Base-by-base conservation (phyloP, 1,140 invertebrate species). In the Diprion similis region DNA sequence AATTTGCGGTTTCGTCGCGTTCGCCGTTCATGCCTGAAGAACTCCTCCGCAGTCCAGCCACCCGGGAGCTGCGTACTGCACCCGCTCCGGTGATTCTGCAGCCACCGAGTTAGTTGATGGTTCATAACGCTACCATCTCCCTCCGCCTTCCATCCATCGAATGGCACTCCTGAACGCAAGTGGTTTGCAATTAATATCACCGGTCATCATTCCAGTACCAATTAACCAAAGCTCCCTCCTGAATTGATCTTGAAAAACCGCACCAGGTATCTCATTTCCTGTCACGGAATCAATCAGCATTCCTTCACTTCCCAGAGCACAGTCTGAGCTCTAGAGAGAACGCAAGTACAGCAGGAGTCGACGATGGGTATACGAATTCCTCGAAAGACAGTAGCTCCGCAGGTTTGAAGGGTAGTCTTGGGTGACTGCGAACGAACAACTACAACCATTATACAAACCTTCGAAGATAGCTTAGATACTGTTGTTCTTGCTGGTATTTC, bases 1-100 rank as follows among this genome's bases (percentile, higher is more conserved):
- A 85, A 86, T 84, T 86, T 83, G 85, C 83, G 81, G 84, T 86
- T 86, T 84, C 83, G 80, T 86, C 84, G 81, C 82, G 78, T 84
- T 80, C 78, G 75, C 79, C 64, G 51, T 59, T 59, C 51, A 59
- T 59, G 51, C 51, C 51, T 17, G 51, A 59, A 59, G 51, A 59
- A 59, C 51, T 59, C 51, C 51, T 59, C 51, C 51, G 51, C 51
- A 59, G 51, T 59, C 51, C 51, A 59, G 51, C 51, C 51, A 59
- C 51, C 51, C 6, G 51, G 24, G 24, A 1, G 24, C 24, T 37
- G 2, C 24, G 24, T 37, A 37, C 24, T 37, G 24, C 24, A 37
- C 24, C 24, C 24, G 24, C 24, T 37, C 24, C 24, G 24, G 51
- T 6, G n/a, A 17, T 17, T 59, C 9, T 17, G n/a, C 24, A 37